Percentiles rank a stretch among this genome's conserved stretches.
Conservation (phyloP, 2,888 invertebrate species). For the Deilephila porcellus region DNA sequence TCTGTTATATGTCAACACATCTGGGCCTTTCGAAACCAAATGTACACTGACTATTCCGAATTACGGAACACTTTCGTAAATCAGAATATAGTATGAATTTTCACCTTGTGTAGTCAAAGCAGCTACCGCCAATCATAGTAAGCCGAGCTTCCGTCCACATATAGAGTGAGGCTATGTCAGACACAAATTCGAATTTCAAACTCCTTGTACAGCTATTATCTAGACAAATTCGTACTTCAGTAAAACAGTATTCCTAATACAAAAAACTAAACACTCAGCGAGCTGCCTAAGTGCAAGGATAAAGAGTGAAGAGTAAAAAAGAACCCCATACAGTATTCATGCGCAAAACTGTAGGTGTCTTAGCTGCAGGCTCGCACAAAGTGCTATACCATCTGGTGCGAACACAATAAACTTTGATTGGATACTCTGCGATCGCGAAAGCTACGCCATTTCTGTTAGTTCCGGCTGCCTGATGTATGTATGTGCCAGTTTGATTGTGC, state of each 20-base stretch:
- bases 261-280: not conserved
- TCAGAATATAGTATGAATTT: too few species aligned
- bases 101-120: too few species aligned
- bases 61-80: too few species aligned
- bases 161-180: too few species aligned
- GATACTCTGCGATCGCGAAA: slow-evolving; percentile 46
- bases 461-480: slow-evolving; percentile 34
- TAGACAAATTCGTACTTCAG: too few species aligned
- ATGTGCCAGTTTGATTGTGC: not conserved
- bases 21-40: too few species aligned
- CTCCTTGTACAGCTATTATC: too few species aligned
- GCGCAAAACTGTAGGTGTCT: slow-evolving; percentile 21
- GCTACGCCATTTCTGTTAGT: slow-evolving; percentile 35
- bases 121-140: too few species aligned
- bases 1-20: too few species aligned
- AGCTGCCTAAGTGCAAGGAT: not conserved
- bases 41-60: too few species aligned
- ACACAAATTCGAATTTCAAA: too few species aligned
- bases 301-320: not conserved
- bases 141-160: too few species aligned
- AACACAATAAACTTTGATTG: slow-evolving; percentile 65
- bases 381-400: slow-evolving; percentile 47
- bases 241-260: not conserved
- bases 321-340: slow-evolving; percentile 11
- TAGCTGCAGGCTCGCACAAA: slow-evolving; percentile 36